Evolutionary conservation across 1,140 invertebrate species (phyloP).

Genomic region (Nebria ingens): DNA sequence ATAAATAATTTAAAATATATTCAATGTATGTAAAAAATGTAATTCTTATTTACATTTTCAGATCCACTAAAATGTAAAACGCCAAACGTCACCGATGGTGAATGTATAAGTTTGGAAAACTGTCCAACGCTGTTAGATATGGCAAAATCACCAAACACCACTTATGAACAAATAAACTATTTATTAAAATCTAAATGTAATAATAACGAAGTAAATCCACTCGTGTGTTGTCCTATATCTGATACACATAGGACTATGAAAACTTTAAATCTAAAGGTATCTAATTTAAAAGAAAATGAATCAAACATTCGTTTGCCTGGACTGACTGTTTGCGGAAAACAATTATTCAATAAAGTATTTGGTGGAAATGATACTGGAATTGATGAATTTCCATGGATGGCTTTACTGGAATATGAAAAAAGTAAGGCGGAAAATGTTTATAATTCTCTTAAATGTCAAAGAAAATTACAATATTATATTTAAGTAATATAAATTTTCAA

Average conservation of each 20-base stretch:
- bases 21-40: too few species aligned
- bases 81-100: not conserved
- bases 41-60: too few species aligned
- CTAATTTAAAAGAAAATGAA: not conserved
- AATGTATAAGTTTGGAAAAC: not conserved
- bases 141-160: not conserved
- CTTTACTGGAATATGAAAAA: slow-evolving; percentile 49
- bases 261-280: not conserved
- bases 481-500: too few species aligned
- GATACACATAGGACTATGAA: not conserved
- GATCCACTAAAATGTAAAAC: not conserved
- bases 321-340: not conserved
- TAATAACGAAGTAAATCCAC: not conserved
- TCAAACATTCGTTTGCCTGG: not conserved
- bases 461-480: too few species aligned
- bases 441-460: too few species aligned
- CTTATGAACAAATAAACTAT: not conserved
- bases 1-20: too few species aligned
- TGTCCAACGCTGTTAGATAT: not conserved
- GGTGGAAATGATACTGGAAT: slow-evolving; percentile 37
- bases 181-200: not conserved
- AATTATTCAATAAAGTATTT: slow-evolving; percentile 31
- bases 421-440: not conserved
- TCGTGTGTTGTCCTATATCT: not conserved
- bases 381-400: slow-evolving; percentile 63